Percentiles rank a stretch among this genome's conserved stretches.
These are phyloP conservation scores for Sclerodermus sp. DNA, from an alignment of 2,888 invertebrate genomes.

Conservation along the genomic window DNA sequence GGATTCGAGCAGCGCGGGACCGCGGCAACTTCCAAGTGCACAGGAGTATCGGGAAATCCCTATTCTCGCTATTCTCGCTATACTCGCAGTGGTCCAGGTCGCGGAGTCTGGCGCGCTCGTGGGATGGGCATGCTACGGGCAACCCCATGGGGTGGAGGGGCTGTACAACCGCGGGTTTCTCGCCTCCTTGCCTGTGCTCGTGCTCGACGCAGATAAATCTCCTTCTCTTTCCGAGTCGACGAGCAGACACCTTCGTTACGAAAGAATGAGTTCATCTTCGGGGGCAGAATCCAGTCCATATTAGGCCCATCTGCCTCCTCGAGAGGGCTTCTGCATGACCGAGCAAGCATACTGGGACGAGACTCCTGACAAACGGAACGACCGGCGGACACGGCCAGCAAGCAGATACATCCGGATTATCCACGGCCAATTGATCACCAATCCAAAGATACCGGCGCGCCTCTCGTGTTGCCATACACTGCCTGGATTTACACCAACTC, in stretches of 20 bases:
- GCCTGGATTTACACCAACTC: conserved; percentile 16
- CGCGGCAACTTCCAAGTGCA: too few species aligned
- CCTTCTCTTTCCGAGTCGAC: conserved; percentile 39
- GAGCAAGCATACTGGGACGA: conserved; percentile 34
- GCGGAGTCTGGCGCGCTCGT: neutral
- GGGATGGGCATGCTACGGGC: neutral
- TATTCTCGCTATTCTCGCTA: neutral
- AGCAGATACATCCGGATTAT: conserved; percentile 49
- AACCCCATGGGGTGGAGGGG: too few species aligned
- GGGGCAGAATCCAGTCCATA: conserved; percentile 52
- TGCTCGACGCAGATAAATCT: conserved; percentile 44
- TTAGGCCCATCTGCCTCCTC: conserved; percentile 54
- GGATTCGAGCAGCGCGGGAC: too few species aligned
- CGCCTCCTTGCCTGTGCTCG: conserved; percentile 6
- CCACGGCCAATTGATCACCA: conserved; percentile 56
- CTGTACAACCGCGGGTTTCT: conserved; percentile 18
- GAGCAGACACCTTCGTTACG: conserved; percentile 28
- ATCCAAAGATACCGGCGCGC: conserved; percentile 46
- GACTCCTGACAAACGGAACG: conserved; percentile 18
- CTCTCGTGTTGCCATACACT: conserved; percentile 49
- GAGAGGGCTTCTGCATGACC: conserved; percentile 48
- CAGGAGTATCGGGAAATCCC: too few species aligned
- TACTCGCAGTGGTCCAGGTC: neutral
- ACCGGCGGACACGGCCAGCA: conserved; percentile 33
- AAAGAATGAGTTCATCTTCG: conserved; percentile 51